Percentiles rank a stretch among this genome's conserved stretches.
phyloP scores from a whole-genome alignment of 2,888 invertebrate genomes.

The Xanthia icteritia region DNA sequence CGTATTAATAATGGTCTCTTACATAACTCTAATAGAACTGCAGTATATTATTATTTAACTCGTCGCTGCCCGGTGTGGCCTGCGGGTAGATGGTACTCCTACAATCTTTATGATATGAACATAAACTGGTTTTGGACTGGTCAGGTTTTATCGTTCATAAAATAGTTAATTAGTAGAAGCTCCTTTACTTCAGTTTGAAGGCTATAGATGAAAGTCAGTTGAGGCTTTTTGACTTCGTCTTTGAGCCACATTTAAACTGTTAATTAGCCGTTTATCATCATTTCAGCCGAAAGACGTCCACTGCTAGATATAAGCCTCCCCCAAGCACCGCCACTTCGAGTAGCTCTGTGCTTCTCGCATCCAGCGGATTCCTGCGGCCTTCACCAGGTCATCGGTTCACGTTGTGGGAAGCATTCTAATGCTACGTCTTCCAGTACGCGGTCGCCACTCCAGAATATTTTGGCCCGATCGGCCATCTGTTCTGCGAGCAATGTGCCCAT shows the following conservation, averaged over 20 bases:
- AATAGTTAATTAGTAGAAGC: slow-evolving; percentile 29
- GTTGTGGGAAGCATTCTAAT: too few relatives aligned
- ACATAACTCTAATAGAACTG: background rate
- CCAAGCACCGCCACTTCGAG: too few relatives aligned
- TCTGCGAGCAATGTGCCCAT: too few relatives aligned
- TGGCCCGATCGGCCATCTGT: too few relatives aligned
- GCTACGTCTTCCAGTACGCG: too few relatives aligned
- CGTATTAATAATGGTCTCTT: slow-evolving; percentile 9
- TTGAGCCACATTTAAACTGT: background rate
- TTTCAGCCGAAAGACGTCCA: too few relatives aligned
- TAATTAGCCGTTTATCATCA: too few relatives aligned
- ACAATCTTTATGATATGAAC: slow-evolving; percentile 35
- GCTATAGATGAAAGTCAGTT: slow-evolving; percentile 12
- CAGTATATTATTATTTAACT: slow-evolving; percentile 1
- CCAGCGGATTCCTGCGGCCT: too few relatives aligned
- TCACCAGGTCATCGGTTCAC: too few relatives aligned
- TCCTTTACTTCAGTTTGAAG: slow-evolving; percentile 36
- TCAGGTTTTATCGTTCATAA: slow-evolving; percentile 28
- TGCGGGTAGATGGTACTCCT: slow-evolving; percentile 20
- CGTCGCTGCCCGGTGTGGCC: background rate
- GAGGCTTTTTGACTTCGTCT: background rate
- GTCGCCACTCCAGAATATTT: too few relatives aligned
- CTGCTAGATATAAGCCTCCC: too few relatives aligned
- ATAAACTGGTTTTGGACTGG: slow-evolving; percentile 38
- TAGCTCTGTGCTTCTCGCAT: too few relatives aligned